Conservation (phyloP, 2,113 vertebrate species). For the Protobothrops flavoviridis region DNA sequence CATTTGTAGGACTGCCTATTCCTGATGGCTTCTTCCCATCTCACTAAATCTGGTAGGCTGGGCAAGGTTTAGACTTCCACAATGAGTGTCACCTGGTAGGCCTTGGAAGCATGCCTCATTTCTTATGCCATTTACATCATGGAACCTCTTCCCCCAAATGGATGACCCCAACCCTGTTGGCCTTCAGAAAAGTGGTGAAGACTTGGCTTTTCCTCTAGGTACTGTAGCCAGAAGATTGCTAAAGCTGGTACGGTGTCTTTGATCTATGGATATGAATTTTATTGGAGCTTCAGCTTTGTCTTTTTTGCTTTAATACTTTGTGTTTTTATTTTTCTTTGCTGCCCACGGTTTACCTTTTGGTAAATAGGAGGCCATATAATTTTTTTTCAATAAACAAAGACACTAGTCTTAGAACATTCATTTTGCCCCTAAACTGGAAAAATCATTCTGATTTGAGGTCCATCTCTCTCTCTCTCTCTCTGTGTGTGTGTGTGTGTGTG, state of each 20-base stretch:
- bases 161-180: background rate
- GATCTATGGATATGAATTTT: background rate
- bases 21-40: background rate
- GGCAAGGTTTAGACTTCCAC: background rate
- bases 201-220: background rate
- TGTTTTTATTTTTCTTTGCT: background rate
- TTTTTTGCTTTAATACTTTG: background rate
- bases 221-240: background rate
- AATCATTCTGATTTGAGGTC: background rate
- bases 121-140: background rate
- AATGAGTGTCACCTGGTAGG: background rate
- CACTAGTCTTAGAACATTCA: background rate
- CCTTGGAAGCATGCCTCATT: background rate
- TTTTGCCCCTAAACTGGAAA: background rate
- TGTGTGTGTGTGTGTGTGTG: background rate
- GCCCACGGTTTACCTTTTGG: background rate
- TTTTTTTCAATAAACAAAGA: background rate
- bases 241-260: background rate
- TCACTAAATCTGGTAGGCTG: background rate
- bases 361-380: background rate
- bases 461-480: too few species aligned
- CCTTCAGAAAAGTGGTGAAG: background rate
- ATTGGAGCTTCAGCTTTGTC: background rate
- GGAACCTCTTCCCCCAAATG: background rate
- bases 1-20: background rate